phyloP scores from a whole-genome alignment of 2,888 invertebrate genomes.

The Timandra comae region DNA sequence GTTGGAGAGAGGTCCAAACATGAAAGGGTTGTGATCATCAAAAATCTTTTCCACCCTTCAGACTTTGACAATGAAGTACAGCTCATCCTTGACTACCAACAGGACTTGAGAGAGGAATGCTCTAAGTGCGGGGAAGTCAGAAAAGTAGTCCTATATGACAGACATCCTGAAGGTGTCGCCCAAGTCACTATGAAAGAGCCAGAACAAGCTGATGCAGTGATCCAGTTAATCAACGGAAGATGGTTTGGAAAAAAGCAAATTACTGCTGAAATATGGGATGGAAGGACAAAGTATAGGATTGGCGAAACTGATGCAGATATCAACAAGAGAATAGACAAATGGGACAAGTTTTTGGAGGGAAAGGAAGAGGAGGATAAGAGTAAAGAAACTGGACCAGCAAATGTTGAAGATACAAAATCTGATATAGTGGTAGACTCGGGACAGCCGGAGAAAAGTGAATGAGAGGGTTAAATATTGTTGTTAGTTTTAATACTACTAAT shows the following conservation, averaged over 20 bases:
- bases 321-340: constrained; percentile 87
- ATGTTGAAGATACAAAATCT: too few species aligned
- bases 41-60: constrained; percentile 92
- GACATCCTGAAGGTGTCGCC: constrained; percentile 96
- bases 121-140: constrained; percentile 93
- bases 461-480: constrained; percentile 1
- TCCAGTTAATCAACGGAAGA: constrained; percentile 90
- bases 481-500: not conserved
- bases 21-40: constrained; percentile 94
- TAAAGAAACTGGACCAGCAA: not conserved
- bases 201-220: constrained; percentile 94
- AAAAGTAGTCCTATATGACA: constrained; percentile 93
- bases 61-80: constrained; percentile 94
- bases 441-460: constrained; percentile 13
- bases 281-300: constrained; percentile 93
- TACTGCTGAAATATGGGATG: constrained; percentile 95
- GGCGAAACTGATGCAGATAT: constrained; percentile 93
- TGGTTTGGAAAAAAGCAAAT: constrained; percentile 93
- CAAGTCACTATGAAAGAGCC: constrained; percentile 93
- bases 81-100: constrained; percentile 92
- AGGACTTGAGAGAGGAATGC: constrained; percentile 93
- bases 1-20: constrained; percentile 90
- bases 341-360: constrained; percentile 88
- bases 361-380: constrained; percentile 52
- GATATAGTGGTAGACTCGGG: constrained; percentile 5